Evolutionary conservation across 2,797 vertebrate species (phyloP), one percentile per base, ranked within the genome.

Genomic region (Epinephelus coioides): DNA sequence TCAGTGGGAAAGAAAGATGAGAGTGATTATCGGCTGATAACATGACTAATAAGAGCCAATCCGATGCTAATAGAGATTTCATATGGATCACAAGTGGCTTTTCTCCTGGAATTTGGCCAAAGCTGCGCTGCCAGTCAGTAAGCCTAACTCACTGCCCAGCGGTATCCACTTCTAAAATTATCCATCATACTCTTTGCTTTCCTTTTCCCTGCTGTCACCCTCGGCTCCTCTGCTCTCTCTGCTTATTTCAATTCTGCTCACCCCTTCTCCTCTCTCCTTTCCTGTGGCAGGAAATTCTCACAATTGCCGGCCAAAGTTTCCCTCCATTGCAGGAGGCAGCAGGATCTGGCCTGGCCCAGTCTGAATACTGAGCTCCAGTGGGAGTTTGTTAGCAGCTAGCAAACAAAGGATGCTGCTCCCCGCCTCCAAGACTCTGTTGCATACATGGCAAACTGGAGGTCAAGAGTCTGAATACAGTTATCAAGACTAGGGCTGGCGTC

Each of bases 261-360:
- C 85, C 82, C 86, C 87, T 88, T 85, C 86, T 91, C 78, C 81
- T 86, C 90, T 91, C 87, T 91, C 93, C 84, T 92, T 95, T 96
- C 95, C 95, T 94, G 95, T 91, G 74, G 86, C 93, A 96, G 95
- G 95, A 96, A 95, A 93, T 94, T 95, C 95, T 95, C 94, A 95
- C 95, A 95, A 95, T 95, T 91, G 92, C 89, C 47, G 90, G 85
- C 93, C 89, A 91, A 82, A 86, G 88, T 90, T 91, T 85, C 89
- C 91, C 90, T 88, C 88, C 87, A 87, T 90, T 68, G 57, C 88
- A 86, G 88, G 90, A 94, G 91, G 88, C 84, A 88, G 73, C 4
- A 6, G 78, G 86, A 81, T 84, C 88, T 84, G 79, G 86, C 88
- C 89, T 83, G 91, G 82, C 90, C 5, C 59, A 78, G 76, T 62